Evolutionary conservation across 2,113 vertebrate genomes (phyloP).

Genomic region (Circaetus gallicus): DNA sequence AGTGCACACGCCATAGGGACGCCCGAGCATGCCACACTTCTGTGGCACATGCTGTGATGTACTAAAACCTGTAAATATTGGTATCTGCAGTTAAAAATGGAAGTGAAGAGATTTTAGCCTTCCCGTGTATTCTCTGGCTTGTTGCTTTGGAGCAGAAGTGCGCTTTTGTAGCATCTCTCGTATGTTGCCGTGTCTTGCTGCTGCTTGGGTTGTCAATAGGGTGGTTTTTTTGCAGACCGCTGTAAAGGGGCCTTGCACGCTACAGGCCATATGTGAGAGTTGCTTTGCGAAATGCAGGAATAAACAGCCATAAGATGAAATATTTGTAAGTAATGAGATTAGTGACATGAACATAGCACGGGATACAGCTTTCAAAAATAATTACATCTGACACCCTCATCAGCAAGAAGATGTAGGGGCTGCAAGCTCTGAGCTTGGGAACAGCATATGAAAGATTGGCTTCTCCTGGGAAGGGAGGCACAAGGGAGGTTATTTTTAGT

Average conservation of each 20-base stretch:
- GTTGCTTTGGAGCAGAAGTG: not conserved
- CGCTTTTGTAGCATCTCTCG: not conserved
- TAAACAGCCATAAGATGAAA: not conserved
- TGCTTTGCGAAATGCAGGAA: not conserved
- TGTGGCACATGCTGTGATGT: not conserved
- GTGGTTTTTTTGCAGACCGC: not conserved
- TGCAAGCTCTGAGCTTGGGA: conserved; percentile 37
- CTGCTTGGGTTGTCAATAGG: not conserved
- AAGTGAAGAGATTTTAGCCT: not conserved
- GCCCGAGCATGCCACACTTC: rapidly evolving
- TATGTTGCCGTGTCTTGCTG: not conserved
- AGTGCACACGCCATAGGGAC: rapidly evolving
- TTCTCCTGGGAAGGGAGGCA: conserved; percentile 62
- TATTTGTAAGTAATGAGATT: conserved; percentile 32
- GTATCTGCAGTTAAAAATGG: not conserved
- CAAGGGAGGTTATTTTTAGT: conserved; percentile 62
- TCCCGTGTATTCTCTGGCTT: not conserved
- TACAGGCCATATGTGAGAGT: not conserved
- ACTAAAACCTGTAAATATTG: not conserved
- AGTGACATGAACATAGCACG: not conserved
- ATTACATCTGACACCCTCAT: conserved; percentile 52
- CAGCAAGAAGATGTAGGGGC: conserved; percentile 43
- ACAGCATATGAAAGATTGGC: not conserved
- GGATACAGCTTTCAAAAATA: conserved; percentile 54
- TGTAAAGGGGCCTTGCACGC: not conserved